Conservation (phyloP, 2,888 invertebrate species). For the Drosophila mimetica region DNA sequence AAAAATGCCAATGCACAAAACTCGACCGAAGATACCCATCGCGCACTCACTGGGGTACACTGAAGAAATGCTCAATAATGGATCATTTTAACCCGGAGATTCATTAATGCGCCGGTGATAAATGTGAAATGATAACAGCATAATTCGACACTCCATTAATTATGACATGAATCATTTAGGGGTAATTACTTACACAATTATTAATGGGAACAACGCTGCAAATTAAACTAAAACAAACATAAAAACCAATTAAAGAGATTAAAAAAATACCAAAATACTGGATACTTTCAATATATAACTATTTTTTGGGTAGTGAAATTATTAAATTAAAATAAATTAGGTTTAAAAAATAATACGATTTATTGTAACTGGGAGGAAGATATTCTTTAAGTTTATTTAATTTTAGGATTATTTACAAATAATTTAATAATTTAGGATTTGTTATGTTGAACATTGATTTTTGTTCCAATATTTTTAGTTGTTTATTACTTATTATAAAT, state of each 20-base stretch:
- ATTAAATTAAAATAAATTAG: no score
- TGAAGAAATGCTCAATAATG: conserved; percentile 19
- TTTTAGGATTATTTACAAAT: no score
- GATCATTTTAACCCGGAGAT: conserved; percentile 21
- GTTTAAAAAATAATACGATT: no score
- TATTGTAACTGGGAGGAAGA: no score
- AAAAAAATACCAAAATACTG: no score
- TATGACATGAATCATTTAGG: conserved; percentile 9
- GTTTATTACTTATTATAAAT: no score
- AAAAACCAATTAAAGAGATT: neutral
- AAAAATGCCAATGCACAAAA: conserved; percentile 57
- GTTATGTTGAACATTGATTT: no score
- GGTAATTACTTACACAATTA: conserved; percentile 7
- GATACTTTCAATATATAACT: no score
- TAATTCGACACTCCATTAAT: conserved; percentile 18
- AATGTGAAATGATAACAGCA: conserved; percentile 9
- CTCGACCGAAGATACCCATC: conserved; percentile 32
- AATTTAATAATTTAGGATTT: no score
- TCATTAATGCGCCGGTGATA: conserved; percentile 25
- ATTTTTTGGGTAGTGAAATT: no score
- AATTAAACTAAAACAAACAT: neutral
- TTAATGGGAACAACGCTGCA: neutral
- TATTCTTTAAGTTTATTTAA: no score
- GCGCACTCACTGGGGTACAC: conserved; percentile 22
- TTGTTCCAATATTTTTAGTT: no score